Conservation (phyloP, 1,140 invertebrate species). For the Dufourea novaeangliae region DNA sequence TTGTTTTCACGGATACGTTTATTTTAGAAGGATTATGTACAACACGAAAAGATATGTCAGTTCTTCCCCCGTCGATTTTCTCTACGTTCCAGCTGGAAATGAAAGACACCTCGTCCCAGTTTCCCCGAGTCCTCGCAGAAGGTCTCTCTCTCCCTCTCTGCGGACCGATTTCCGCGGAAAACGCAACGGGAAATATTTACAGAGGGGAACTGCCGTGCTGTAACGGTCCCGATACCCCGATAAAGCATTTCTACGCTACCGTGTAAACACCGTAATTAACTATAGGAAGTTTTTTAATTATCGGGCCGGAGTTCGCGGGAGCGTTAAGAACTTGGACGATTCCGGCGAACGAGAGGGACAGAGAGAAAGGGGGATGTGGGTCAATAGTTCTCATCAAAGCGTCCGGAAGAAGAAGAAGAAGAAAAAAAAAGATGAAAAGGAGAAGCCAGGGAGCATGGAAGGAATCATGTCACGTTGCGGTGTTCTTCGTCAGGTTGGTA, state of each 20-base stretch:
- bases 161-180: not conserved
- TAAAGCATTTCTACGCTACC: not conserved
- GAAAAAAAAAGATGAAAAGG: not conserved
- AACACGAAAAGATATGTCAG: no score
- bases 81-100: not conserved
- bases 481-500: not conserved
- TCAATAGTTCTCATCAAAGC: constrained; percentile 40
- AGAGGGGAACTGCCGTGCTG: not conserved
- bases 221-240: not conserved
- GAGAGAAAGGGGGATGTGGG: constrained; percentile 19
- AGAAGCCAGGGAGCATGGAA: not conserved
- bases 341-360: not conserved
- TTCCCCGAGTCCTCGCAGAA: not conserved
- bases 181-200: constrained; percentile 1
- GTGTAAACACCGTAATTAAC: constrained; percentile 22
- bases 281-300: constrained; percentile 25
- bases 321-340: constrained; percentile 12
- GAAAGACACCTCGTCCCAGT: not conserved
- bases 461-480: constrained; percentile 1
- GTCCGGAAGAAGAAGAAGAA: not conserved
- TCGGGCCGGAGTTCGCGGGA: not conserved
- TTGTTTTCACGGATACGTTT: no score
- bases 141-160: no score
- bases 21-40: no score
- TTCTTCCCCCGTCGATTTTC: not conserved